Evolutionary conservation across 2,797 vertebrate species (phyloP).

Genomic region (Muscicapa striata): DNA sequence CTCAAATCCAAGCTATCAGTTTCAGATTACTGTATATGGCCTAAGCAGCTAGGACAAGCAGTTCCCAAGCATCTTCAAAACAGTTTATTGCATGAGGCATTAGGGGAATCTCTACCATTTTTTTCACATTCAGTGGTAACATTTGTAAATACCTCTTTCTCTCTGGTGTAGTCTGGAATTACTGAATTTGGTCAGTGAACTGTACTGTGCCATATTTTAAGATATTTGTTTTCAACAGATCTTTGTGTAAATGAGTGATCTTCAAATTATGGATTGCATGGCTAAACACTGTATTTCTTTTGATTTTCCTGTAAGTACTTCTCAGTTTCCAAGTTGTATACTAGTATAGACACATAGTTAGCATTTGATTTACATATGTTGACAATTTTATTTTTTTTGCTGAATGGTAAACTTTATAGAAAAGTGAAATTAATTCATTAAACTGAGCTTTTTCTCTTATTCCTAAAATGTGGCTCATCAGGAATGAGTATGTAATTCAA

Average conservation of each 20-base stretch:
- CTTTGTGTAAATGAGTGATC: neutral
- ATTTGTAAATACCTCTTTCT: neutral
- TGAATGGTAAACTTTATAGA: neutral
- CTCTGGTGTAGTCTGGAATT: neutral
- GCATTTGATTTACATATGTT: neutral
- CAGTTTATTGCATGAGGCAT: neutral
- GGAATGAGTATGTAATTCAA: neutral
- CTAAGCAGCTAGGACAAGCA: rapidly evolving
- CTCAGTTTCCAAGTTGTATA: neutral
- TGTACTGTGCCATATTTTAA: neutral
- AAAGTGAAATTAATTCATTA: neutral
- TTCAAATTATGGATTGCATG: neutral
- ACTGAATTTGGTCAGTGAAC: neutral
- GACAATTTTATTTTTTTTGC: neutral
- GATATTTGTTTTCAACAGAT: neutral
- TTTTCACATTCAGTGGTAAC: neutral
- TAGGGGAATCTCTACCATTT: neutral
- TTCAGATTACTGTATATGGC: neutral
- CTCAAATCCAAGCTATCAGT: neutral
- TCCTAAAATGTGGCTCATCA: constrained; percentile 49
- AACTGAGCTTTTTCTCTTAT: constrained; percentile 19
- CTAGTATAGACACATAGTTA: neutral
- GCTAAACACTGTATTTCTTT: neutral
- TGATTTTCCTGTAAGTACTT: neutral
- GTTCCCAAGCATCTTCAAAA: neutral